Conservation (phyloP, 2,888 invertebrate species). For the Druceiella hillmani region DNA sequence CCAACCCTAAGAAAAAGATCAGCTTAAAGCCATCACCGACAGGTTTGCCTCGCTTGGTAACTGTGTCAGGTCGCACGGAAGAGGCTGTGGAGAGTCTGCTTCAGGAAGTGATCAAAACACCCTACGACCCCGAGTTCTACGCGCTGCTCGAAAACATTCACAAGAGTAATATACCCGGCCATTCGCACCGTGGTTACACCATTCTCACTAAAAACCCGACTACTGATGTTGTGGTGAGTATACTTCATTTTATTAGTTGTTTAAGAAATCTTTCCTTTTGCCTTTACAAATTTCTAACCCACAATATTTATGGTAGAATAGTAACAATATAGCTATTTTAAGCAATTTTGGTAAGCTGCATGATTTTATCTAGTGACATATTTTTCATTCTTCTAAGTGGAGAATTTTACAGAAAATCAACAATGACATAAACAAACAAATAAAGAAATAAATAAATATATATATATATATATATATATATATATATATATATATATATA, state of each 20-base stretch:
- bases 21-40: constrained; percentile 52
- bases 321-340: constrained; percentile 1
- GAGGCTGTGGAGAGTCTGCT: constrained; percentile 66
- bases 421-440: too few species aligned
- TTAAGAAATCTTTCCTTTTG: too few species aligned
- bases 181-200: constrained; percentile 76
- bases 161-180: constrained; percentile 63
- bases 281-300: too few species aligned
- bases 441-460: too few species aligned
- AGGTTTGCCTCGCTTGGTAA: constrained; percentile 59
- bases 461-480: too few species aligned
- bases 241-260: too few species aligned
- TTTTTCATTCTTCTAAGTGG: too few species aligned
- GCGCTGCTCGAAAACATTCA: constrained; percentile 73
- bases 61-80: constrained; percentile 82
- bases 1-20: constrained; percentile 60
- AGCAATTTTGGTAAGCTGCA: background rate
- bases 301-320: constrained; percentile 5
- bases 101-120: constrained; percentile 53
- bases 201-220: constrained; percentile 56
- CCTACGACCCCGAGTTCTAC: constrained; percentile 67
- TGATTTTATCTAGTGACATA: background rate
- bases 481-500: too few species aligned
- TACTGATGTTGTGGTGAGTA: constrained; percentile 47
- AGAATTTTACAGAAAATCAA: too few species aligned